phyloP scores from a whole-genome alignment of 1,140 invertebrate species.

The Temnothorax nylanderi region DNA sequence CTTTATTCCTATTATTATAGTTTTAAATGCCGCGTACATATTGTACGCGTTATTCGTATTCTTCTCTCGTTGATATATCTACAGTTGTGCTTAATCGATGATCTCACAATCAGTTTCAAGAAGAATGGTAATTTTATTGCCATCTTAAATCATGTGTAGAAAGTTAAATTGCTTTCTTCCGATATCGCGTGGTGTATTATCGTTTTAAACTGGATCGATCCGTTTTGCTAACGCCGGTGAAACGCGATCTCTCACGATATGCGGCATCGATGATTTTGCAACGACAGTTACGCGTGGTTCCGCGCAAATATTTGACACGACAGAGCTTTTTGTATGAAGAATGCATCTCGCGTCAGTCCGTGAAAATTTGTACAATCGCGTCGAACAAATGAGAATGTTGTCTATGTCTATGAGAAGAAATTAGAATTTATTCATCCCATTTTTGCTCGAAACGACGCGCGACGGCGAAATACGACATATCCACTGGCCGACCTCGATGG shows the following conservation, averaged over 20 bases:
- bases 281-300: background rate
- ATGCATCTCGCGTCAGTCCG: background rate
- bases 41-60: background rate
- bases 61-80: background rate
- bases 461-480: constrained; percentile 1
- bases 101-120: constrained; percentile 2
- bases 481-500: background rate
- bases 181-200: background rate
- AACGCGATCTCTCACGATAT: constrained; percentile 15
- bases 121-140: background rate
- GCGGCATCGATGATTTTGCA: background rate
- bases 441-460: background rate
- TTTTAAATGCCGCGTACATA: too few species aligned
- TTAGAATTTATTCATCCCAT: constrained; percentile 5
- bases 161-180: background rate
- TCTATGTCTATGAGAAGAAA: too few species aligned
- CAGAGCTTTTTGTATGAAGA: background rate
- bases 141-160: constrained; percentile 1
- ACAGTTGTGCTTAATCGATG: background rate
- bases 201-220: constrained; percentile 22
- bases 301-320: background rate
- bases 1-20: too few species aligned
- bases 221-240: background rate
- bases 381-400: too few species aligned
- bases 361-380: too few species aligned